A percentile compares a stretch with the other conserved stretches of the same genome.
These are phyloP conservation scores for Lycophotia porphyrea DNA, from an alignment of 2,888 invertebrate genomes.

Conservation along the genomic window DNA sequence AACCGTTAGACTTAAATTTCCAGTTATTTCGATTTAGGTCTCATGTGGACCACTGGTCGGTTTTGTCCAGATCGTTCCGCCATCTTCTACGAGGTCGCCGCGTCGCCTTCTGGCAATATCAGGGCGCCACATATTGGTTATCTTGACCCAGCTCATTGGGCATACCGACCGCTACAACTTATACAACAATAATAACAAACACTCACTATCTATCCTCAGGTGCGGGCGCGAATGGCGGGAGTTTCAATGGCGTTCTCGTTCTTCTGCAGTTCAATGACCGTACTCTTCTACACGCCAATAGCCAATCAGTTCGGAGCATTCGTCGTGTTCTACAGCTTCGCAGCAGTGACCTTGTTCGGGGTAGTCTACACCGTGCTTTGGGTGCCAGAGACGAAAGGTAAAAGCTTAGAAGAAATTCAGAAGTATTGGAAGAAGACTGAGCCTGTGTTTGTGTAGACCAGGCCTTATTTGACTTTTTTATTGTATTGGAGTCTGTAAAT, in stretches of 20 bases:
- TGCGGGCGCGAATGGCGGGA: conserved; percentile 82
- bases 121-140: not conserved
- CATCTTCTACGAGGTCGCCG: not conserved
- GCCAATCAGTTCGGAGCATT: conserved; percentile 79
- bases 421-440: conserved; percentile 76
- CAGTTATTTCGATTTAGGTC: not conserved
- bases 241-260: conserved; percentile 82
- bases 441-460: conserved; percentile 73
- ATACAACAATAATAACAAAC: not conserved
- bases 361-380: conserved; percentile 81
- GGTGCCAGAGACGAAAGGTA: conserved; percentile 88
- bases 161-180: not conserved
- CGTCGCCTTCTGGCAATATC: not conserved
- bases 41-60: not conserved
- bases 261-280: conserved; percentile 83
- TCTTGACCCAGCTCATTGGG: not conserved
- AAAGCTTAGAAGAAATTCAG: conserved; percentile 81
- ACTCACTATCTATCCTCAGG: conserved; percentile 65
- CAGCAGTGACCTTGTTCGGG: conserved; percentile 78
- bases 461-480: conserved; percentile 1
- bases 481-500: conserved; percentile 59
- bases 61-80: not conserved
- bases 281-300: conserved; percentile 80
- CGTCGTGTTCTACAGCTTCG: conserved; percentile 84
- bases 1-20: too few species aligned